Evolutionary conservation across 2,888 invertebrate species (phyloP).

Genomic region (Napeogenes inachia): DNA sequence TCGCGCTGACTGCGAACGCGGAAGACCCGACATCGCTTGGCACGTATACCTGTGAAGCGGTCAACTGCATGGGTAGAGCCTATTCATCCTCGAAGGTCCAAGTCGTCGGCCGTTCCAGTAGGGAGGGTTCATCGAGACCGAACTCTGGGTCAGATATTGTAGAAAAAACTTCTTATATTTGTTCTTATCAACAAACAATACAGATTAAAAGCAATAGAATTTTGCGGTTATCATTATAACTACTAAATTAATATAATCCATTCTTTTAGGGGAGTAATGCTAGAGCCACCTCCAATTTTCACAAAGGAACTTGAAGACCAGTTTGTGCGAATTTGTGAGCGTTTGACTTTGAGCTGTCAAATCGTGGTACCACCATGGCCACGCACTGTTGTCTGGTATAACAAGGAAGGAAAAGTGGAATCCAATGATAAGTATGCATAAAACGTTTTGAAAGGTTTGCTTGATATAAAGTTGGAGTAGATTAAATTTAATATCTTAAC

Average conservation of each 20-base stretch:
- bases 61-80: slow-evolving; percentile 91
- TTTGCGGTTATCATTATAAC: too few species aligned
- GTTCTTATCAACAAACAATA: too few species aligned
- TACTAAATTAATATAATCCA: not conserved
- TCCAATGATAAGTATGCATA: slow-evolving; percentile 75
- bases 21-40: slow-evolving; percentile 92
- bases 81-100: slow-evolving; percentile 91
- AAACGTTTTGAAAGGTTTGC: not conserved
- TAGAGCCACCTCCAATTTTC: slow-evolving; percentile 88
- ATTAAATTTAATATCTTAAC: slow-evolving; percentile 4
- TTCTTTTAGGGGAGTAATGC: slow-evolving; percentile 57
- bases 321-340: slow-evolving; percentile 87
- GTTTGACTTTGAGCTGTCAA: slow-evolving; percentile 84
- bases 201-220: too few species aligned
- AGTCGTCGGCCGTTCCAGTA: slow-evolving; percentile 84
- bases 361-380: slow-evolving; percentile 93
- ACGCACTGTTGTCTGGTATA: slow-evolving; percentile 87
- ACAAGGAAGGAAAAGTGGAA: slow-evolving; percentile 87
- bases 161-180: too few species aligned
- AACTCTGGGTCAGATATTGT: slow-evolving; percentile 76
- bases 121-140: slow-evolving; percentile 83
- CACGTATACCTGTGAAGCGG: slow-evolving; percentile 91
- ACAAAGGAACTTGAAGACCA: slow-evolving; percentile 85
- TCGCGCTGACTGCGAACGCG: slow-evolving; percentile 89
- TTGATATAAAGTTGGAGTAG: not conserved